These are phyloP conservation scores for Pardosa pseudoannulata DNA, from an alignment of 2,888 invertebrate genomes.

Conservation along the genomic window DNA sequence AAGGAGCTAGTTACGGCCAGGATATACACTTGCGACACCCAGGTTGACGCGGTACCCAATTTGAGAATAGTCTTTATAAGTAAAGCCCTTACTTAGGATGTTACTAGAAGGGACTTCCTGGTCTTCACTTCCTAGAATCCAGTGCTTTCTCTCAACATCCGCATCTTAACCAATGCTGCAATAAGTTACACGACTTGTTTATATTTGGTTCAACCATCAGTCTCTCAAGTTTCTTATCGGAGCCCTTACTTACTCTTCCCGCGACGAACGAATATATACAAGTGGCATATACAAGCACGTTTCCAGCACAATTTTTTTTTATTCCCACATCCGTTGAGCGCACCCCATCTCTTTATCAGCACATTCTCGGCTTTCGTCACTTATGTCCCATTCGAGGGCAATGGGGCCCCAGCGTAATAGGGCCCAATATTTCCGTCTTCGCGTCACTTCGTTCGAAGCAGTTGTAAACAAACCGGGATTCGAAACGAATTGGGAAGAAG, in stretches of 20 bases:
- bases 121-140: too few species aligned
- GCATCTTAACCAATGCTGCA: background rate
- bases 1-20: too few species aligned
- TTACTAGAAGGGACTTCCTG: too few species aligned
- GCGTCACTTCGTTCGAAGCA: slow-evolving; percentile 34
- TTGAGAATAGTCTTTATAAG: too few species aligned
- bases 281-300: background rate
- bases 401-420: background rate
- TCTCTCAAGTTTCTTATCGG: background rate
- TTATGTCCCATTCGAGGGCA: background rate
- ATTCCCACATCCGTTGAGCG: background rate
- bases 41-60: too few species aligned
- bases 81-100: too few species aligned
- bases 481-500: background rate
- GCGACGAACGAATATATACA: too few species aligned
- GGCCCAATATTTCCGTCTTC: slow-evolving; percentile 40
- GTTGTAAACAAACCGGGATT: slow-evolving; percentile 37
- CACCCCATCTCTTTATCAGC: background rate
- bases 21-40: too few species aligned
- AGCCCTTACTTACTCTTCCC: too few species aligned
- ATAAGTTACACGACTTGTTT: background rate
- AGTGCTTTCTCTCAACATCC: too few species aligned
- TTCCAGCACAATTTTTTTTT: background rate
- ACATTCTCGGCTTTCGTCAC: background rate
- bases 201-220: background rate